Evolutionary conservation across 1,140 invertebrate genomes (phyloP).

Genomic region (Pseudomyrmex flavicornis): DNA sequence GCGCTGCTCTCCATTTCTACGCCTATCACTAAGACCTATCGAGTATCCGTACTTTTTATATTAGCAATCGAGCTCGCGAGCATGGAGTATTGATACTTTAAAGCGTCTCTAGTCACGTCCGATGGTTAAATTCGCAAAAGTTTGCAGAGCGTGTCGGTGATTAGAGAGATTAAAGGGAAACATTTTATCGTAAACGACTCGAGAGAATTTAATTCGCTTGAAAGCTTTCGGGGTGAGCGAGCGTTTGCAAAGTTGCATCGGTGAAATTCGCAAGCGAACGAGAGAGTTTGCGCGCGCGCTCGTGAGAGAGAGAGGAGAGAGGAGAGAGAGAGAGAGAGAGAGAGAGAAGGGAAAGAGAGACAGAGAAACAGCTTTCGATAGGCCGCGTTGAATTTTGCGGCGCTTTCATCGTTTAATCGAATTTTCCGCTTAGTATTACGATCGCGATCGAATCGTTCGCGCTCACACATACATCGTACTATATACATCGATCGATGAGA

Average conservation of each 20-base stretch:
- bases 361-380: constrained; percentile 36
- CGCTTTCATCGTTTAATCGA: constrained; percentile 57
- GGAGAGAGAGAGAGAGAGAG: background rate
- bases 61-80: constrained; percentile 2
- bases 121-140: constrained; percentile 64
- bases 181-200: constrained; percentile 73
- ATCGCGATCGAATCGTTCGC: constrained; percentile 50
- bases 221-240: constrained; percentile 68
- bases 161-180: constrained; percentile 75
- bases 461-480: background rate
- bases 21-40: background rate
- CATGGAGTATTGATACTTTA: constrained; percentile 55
- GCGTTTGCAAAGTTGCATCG: constrained; percentile 64
- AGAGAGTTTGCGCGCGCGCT: background rate
- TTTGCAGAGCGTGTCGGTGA: constrained; percentile 64
- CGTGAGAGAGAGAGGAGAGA: background rate
- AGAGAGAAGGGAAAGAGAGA: background rate
- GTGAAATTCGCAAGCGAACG: constrained; percentile 57
- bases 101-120: constrained; percentile 6
- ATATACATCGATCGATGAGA: constrained; percentile 12
- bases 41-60: background rate
- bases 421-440: constrained; percentile 43
- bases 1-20: no score
- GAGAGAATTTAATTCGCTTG: constrained; percentile 72
- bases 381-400: constrained; percentile 53